A percentile compares a stretch with the other conserved stretches of the same genome.
phyloP scores from a whole-genome alignment of 2,797 vertebrate species.

The Astyanax mexicanus region DNA sequence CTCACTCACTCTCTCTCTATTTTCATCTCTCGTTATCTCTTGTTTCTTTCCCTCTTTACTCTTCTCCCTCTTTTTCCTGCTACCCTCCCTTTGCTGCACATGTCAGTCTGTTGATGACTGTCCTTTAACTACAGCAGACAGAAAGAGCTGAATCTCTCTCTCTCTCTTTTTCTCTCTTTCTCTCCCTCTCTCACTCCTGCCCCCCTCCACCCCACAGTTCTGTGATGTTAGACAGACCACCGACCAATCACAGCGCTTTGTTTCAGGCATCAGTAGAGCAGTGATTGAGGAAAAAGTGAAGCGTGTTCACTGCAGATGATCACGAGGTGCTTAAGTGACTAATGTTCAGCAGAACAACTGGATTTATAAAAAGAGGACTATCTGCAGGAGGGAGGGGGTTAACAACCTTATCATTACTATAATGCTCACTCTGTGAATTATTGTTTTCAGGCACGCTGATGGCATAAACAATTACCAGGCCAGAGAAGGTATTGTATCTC shows the following conservation, averaged over 20 bases:
- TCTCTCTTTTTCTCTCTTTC: not conserved
- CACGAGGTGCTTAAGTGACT: not conserved
- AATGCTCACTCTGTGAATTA: slow-evolving; percentile 15
- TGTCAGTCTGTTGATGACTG: no score
- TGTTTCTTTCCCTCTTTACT: not conserved
- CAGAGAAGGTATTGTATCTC: slow-evolving; percentile 17
- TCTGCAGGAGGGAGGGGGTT: not conserved
- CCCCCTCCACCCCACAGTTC: not conserved
- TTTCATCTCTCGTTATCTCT: no score
- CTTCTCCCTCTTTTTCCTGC: no score
- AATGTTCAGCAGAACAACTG: not conserved
- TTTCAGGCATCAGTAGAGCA: not conserved
- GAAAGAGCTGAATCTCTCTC: not conserved
- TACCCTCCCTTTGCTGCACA: no score
- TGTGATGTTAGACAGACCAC: not conserved
- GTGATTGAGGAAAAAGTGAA: not conserved
- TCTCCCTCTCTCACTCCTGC: not conserved
- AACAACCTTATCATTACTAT: slow-evolving; percentile 19
- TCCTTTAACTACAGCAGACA: slow-evolving; percentile 19
- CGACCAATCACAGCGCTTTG: not conserved
- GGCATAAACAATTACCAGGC: slow-evolving; percentile 14
- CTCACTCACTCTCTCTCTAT: no score
- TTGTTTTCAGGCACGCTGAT: slow-evolving; percentile 12
- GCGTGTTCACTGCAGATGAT: not conserved
- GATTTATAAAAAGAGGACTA: not conserved